Evolutionary conservation across 2,888 invertebrate species (phyloP).

Genomic region (Drosophila bunnanda): DNA sequence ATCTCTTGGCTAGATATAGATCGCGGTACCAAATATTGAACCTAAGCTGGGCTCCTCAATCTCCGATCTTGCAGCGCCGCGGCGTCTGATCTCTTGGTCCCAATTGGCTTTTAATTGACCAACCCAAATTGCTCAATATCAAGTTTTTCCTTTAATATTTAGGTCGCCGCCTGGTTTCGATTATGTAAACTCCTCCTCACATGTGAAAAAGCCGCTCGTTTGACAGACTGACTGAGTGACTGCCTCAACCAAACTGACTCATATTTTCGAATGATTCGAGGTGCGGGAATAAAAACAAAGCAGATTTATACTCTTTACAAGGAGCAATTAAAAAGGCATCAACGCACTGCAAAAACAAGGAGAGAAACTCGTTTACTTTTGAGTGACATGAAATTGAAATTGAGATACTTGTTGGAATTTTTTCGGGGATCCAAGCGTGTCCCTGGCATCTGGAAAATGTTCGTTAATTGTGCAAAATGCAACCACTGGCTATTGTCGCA

Average conservation of each 20-base stretch:
- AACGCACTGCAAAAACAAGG: constrained; percentile 19
- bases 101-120: constrained; percentile 32
- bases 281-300: constrained; percentile 15
- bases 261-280: constrained; percentile 3
- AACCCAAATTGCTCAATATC: constrained; percentile 18
- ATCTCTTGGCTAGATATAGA: background rate
- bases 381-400: constrained; percentile 25
- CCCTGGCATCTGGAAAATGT: constrained; percentile 65
- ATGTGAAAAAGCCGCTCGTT: constrained; percentile 11
- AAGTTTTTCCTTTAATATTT: constrained; percentile 31
- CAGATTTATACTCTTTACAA: constrained; percentile 5
- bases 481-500: constrained; percentile 63
- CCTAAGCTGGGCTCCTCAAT: constrained; percentile 1
- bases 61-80: constrained; percentile 2
- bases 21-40: constrained; percentile 2
- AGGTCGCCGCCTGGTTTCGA: constrained; percentile 24
- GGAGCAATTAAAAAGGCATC: constrained; percentile 46
- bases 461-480: constrained; percentile 66
- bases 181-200: constrained; percentile 29
- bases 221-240: constrained; percentile 46
- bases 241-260: constrained; percentile 5
- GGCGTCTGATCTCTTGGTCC: constrained; percentile 10
- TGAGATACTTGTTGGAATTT: constrained; percentile 65
- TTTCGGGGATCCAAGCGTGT: constrained; percentile 33
- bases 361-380: constrained; percentile 12